Evolutionary conservation across 2,113 vertebrate species (phyloP).

Genomic region (Tragelaphus buxtoni): DNA sequence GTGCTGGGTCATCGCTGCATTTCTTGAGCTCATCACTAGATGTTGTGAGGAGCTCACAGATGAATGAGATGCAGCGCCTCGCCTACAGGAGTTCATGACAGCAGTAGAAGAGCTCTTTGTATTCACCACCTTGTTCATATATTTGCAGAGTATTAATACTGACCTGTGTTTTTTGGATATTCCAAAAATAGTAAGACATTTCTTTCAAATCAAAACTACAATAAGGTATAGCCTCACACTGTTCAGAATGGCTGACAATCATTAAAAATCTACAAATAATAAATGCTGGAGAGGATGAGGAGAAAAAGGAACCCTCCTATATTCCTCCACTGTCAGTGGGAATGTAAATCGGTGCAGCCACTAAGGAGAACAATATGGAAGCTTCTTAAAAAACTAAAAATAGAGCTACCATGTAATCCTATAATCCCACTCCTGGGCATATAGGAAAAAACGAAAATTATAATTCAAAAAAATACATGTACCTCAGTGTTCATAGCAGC

Average conservation of each 20-base stretch:
- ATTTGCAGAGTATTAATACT: background rate
- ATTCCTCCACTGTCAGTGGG: background rate
- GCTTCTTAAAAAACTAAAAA: background rate
- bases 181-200: background rate
- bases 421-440: background rate
- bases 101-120: background rate
- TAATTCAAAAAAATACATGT: background rate
- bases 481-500: background rate
- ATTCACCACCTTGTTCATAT: background rate
- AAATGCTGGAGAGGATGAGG: background rate
- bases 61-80: background rate
- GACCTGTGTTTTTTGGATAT: background rate
- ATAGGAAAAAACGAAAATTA: background rate
- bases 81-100: background rate
- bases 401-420: background rate
- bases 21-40: background rate
- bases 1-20: background rate
- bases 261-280: background rate
- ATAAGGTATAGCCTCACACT: background rate
- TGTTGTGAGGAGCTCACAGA: background rate
- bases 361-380: background rate
- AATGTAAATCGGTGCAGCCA: background rate
- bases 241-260: background rate
- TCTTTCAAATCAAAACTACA: background rate
- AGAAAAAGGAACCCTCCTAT: background rate